phyloP scores from a whole-genome alignment of 2,888 invertebrate genomes.

The Drosophila meridiana region DNA sequence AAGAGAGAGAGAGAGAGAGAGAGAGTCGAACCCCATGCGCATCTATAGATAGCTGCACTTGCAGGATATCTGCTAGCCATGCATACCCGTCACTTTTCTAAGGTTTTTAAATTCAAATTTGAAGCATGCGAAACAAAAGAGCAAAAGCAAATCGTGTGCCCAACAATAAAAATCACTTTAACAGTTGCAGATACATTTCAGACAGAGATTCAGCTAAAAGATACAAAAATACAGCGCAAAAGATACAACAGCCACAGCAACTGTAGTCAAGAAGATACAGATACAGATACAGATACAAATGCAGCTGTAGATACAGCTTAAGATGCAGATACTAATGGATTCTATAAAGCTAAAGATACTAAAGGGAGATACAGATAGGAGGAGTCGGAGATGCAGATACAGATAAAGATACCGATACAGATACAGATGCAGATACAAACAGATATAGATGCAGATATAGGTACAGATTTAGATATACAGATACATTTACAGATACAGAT shows the following conservation, averaged over 20 bases:
- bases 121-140: conserved; percentile 56
- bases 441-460: neutral
- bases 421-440: neutral
- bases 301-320: neutral
- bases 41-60: neutral
- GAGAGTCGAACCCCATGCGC: too few species aligned
- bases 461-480: neutral
- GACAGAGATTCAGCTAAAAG: conserved; percentile 21
- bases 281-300: conserved; percentile 1
- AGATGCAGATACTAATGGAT: neutral
- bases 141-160: conserved; percentile 47
- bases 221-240: conserved; percentile 24
- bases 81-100: conserved; percentile 9
- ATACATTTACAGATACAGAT: neutral
- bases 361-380: neutral
- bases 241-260: conserved; percentile 6
- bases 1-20: too few species aligned
- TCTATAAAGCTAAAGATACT: neutral
- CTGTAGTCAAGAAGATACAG: neutral
- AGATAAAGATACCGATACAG: neutral
- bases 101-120: conserved; percentile 66
- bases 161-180: conserved; percentile 73
- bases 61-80: neutral
- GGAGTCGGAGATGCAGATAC: neutral
- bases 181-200: conserved; percentile 15